Conservation (phyloP, 1,140 invertebrate species). For the Fopius arisanus region DNA sequence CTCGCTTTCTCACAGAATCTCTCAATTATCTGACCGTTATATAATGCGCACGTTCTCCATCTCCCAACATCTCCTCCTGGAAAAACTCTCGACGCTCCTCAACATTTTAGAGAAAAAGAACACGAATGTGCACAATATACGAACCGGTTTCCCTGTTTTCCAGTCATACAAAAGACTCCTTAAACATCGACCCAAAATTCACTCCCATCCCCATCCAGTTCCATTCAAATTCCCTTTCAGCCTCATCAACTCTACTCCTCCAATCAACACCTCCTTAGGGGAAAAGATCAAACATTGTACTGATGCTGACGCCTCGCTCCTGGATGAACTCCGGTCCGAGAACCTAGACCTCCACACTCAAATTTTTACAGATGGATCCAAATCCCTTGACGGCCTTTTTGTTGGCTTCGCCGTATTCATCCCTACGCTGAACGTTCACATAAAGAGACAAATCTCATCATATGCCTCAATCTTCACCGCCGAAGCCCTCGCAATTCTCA, state of each 20-base stretch:
- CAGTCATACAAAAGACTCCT: background rate
- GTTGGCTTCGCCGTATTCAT: background rate
- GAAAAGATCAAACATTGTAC: background rate
- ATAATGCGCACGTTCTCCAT: background rate
- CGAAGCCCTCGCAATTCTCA: background rate
- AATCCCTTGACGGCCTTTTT: background rate
- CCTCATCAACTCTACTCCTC: background rate
- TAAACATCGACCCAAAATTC: background rate
- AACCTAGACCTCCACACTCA: background rate
- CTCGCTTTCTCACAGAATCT: background rate
- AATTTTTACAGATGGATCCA: background rate
- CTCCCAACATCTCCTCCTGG: background rate
- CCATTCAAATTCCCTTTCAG: background rate
- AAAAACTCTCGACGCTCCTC: background rate
- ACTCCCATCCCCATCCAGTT: background rate
- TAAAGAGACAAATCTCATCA: background rate
- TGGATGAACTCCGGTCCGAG: background rate
- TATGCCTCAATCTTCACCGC: background rate
- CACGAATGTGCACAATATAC: background rate
- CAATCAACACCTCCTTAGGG: background rate
- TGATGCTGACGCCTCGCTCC: background rate
- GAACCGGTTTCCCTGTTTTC: background rate
- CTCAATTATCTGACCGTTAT: background rate
- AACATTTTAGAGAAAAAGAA: background rate
- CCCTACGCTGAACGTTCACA: background rate